Conservation (phyloP, 1,140 invertebrate genomes). For the Cepaea nemoralis region DNA sequence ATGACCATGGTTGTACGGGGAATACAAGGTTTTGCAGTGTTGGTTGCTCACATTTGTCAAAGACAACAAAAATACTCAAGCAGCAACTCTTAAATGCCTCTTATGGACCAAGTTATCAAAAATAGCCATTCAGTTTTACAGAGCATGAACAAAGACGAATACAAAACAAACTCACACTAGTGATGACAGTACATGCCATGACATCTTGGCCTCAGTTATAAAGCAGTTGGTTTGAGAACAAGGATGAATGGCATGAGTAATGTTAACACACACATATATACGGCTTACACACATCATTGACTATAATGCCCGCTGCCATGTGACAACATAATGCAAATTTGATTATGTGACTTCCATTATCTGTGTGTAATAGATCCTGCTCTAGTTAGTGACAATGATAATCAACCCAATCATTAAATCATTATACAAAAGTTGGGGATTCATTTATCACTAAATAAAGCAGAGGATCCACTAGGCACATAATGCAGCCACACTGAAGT, state of each 20-base stretch:
- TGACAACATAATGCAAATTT: background rate
- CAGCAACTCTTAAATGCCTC: constrained; percentile 7
- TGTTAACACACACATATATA: background rate
- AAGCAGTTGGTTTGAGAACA: background rate
- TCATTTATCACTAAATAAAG: no score
- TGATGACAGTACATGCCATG: constrained; percentile 10
- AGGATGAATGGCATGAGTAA: background rate
- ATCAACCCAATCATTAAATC: no score
- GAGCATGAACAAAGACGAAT: background rate
- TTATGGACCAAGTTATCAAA: background rate
- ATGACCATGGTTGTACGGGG: no score
- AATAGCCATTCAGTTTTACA: constrained; percentile 3
- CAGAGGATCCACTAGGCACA: no score
- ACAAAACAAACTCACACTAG: background rate
- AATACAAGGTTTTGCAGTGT: constrained; percentile 34
- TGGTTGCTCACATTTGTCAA: constrained; percentile 33
- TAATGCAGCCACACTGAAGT: background rate
- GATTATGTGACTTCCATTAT: no score
- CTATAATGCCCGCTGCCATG: background rate
- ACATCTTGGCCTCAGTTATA: background rate
- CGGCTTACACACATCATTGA: background rate
- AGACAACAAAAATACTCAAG: background rate
- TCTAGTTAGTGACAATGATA: no score
- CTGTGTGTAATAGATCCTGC: no score
- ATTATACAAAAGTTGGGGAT: no score